Evolutionary conservation across 2,888 invertebrate species (phyloP), one percentile per base, ranked within the genome.

Genomic region (Drosophila seclusa): DNA sequence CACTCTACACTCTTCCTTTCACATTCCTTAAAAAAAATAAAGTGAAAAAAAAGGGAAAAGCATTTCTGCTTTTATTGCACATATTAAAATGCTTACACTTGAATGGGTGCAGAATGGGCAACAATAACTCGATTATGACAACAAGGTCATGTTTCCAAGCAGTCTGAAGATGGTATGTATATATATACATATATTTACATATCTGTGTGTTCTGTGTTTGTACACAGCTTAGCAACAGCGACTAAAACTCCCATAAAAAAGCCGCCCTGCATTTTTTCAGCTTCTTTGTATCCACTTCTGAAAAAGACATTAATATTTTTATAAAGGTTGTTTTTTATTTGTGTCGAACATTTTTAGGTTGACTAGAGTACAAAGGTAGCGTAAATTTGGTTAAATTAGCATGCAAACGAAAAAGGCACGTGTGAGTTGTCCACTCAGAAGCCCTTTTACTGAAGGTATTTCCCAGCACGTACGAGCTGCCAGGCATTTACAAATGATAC

Each of bases 41-140:
- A 45, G 13, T 21, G 18, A 38, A 3, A n/a, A 6, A 52, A 36
- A 18, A 55, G 31, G 4, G 24, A 18, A 34, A 21, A 38, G 31
- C n/a, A 68, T 57, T 65, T 31, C 36, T 55, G 64, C 55, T 58
- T 78, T 87, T 78, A 86, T 89, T 80, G 84, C 64, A 68, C 64
- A 88, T 83, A 84, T 89, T 89, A 83, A 88, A 87, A 89, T 87
- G 70, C 78, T 87, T 83, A 69, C 84, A 78, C 89, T 89, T 73
- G 70, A 89, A 69, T 70, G 82, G 62, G 34, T 68, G 40, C 59
- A 57, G 64, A 71, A 80, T 63, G 61, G 75, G 73, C 68, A 71
- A 80, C 72, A 82, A 82, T 76, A 80, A 74, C 73, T 78, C 67
- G 78, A 83, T 83, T 83, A 78, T 89, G 76, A 72, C 76, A 80